Conservation (phyloP, 2,113 vertebrate species). For the Vidua chalybeata region DNA sequence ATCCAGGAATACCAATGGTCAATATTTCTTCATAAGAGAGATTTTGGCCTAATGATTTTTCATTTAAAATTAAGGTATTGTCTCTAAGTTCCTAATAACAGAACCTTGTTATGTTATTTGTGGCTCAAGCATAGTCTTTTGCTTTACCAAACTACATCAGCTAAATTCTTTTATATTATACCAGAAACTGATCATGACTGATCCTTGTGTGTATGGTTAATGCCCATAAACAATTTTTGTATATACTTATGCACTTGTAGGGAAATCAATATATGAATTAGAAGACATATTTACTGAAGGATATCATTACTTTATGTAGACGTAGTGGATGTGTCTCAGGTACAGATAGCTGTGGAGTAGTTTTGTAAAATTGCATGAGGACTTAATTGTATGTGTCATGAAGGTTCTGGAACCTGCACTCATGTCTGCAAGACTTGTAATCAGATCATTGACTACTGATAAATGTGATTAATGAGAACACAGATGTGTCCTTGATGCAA, state of each 20-base stretch:
- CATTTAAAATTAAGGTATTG: neutral
- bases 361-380: neutral
- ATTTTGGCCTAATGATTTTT: neutral
- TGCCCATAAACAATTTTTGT: neutral
- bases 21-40: neutral
- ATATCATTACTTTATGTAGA: neutral
- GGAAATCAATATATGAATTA: neutral
- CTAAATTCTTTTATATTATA: neutral
- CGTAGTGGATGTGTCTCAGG: neutral
- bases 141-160: neutral
- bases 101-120: neutral
- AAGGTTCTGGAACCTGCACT: neutral
- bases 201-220: neutral
- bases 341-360: neutral
- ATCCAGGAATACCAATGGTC: neutral
- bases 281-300: neutral
- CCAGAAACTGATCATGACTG: neutral
- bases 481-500: neutral
- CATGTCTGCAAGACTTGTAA: neutral
- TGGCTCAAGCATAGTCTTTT: neutral
- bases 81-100: neutral
- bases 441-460: neutral
- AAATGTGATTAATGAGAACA: neutral
- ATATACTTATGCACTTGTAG: neutral
- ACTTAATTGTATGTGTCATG: accelerated